Evolutionary conservation across 2,113 vertebrate species (phyloP), one percentile per base, ranked within the genome.

Genomic region (Bufo bufo): DNA sequence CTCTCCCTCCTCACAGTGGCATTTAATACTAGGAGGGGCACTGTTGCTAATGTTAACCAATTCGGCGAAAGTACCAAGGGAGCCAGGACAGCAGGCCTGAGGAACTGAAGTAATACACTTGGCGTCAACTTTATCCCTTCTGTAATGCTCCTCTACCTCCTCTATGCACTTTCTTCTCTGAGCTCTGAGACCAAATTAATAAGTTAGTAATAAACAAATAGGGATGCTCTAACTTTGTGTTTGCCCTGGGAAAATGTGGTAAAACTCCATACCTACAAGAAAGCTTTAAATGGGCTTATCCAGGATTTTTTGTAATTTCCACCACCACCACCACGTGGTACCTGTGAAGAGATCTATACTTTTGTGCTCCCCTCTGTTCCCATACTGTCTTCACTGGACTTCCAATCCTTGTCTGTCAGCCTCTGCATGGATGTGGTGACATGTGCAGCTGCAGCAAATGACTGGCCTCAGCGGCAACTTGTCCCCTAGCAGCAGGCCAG

Each of bases 21-120:
- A 97, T 97, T 95, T 97, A 95, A 97, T 97, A 96, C 94, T 98
- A 90, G 97, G 97, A 94, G 97, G 96, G 90, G 96, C 96, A 88
- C 94, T 97, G 94, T 96, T 98, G 94, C 97, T 97, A 95, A 96
- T 97, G 94, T 96, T 92, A 93, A 94, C 93, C 95, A 96, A 93
- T 94, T 94, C 95, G 82, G 93, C 94, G 92, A 94, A 95, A 94
- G 91, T 95, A 93, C 95, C 95, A 93, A 93, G 93, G 95, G 95
- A 94, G 86, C 94, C 85, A 91, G 92, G 94, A 94, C 94, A 93
- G 94, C 96, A 96, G 95, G 96, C 95, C 95, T 98, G 96, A 97
- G 93, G 93, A 92, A 92, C 90, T 86, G 93, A 97, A 95, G 92
- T 95, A 96, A 95, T 92, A 93, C 92, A 91, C 94, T 91, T 92